Evolutionary conservation across 2,797 vertebrate genomes (phyloP).

Genomic region (Adelosebastes latens): DNA sequence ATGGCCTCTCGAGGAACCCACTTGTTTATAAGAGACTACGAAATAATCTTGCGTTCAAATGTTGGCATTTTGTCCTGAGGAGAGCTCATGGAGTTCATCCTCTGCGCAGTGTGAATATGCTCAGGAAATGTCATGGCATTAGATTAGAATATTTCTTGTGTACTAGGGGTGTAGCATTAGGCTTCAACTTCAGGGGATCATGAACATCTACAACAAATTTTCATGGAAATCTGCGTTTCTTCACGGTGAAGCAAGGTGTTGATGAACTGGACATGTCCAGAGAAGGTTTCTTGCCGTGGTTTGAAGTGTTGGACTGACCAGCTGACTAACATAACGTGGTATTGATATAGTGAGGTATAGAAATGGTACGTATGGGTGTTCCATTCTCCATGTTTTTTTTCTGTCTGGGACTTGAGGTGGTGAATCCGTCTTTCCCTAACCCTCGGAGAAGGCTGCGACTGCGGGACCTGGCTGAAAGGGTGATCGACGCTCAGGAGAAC

Average conservation of each 20-base stretch:
- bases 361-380: background rate
- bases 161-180: background rate
- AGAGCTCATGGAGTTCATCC: background rate
- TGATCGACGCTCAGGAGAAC: constrained; percentile 93
- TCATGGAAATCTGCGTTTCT: background rate
- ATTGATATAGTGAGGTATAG: background rate
- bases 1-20: background rate
- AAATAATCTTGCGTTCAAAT: background rate
- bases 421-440: constrained; percentile 95
- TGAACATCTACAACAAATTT: background rate
- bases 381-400: background rate
- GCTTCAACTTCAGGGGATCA: background rate
- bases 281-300: background rate
- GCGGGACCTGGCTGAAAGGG: constrained; percentile 91
- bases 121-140: background rate
- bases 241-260: background rate
- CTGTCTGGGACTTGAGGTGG: constrained; percentile 79
- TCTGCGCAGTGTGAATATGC: background rate
- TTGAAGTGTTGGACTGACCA: background rate
- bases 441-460: constrained; percentile 90
- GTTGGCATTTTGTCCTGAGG: background rate
- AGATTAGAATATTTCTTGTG: background rate
- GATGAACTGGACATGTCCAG: background rate
- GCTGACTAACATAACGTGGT: background rate
- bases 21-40: background rate